Percentiles rank a stretch among this genome's conserved stretches.
Evolutionary conservation across 2,888 invertebrate species (phyloP).

Genomic region (Diachrysia chrysitis): DNA sequence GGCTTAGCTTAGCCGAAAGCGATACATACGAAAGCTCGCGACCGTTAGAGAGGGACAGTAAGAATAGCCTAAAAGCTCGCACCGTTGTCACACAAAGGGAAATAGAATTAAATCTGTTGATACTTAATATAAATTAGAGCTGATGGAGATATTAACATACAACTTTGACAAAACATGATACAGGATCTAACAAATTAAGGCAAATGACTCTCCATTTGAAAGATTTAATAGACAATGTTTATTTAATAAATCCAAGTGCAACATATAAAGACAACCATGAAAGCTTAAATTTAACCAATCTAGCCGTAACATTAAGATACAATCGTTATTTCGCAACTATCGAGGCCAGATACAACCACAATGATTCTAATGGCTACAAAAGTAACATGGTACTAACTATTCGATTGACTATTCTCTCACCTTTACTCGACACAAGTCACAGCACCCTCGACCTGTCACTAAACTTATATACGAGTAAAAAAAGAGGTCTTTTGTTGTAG

Average conservation of each 20-base stretch:
- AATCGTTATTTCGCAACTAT: constrained; percentile 37
- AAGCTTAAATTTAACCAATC: constrained; percentile 15
- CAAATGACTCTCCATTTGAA: background rate
- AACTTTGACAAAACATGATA: constrained; percentile 20
- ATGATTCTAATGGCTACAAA: constrained; percentile 23
- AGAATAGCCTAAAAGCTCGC: constrained; percentile 72
- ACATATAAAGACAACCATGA: constrained; percentile 9
- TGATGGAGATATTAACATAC: constrained; percentile 32
- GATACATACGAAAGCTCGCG: constrained; percentile 76
- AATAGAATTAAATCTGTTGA: constrained; percentile 68
- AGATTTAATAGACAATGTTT: background rate
- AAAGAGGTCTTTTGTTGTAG: constrained; percentile 76
- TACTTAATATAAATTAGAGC: constrained; percentile 61
- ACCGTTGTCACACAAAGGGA: constrained; percentile 68
- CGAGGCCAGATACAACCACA: constrained; percentile 26
- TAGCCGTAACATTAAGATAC: constrained; percentile 19
- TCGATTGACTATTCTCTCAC: constrained; percentile 41
- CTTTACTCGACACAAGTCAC: constrained; percentile 52
- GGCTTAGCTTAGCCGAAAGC: constrained; percentile 77
- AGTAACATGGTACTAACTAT: constrained; percentile 15
- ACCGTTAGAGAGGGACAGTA: constrained; percentile 75
- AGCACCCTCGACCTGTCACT: constrained; percentile 78
- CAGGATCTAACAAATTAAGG: background rate
- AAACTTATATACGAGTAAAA: constrained; percentile 73
- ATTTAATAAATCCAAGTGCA: constrained; percentile 7